A percentile compares a stretch with the other conserved stretches of the same genome.
Evolutionary conservation across 37 sponge, comb jelly and placozoan genomes (phyloP).

Genomic region (Amphimedon queenslandica): DNA sequence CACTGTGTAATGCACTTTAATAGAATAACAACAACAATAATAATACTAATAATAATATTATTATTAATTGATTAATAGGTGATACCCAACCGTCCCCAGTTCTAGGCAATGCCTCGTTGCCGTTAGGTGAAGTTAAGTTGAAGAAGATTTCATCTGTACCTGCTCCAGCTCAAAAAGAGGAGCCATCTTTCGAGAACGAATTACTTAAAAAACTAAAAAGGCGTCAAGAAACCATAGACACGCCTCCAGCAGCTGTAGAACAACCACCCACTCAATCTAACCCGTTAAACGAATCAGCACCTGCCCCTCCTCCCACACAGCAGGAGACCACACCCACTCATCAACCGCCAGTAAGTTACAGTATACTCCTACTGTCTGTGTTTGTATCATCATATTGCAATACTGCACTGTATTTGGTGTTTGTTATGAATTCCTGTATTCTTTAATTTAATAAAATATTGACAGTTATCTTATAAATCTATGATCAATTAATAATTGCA

Average conservation of each 20-base stretch:
- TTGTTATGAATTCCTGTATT: not conserved
- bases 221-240: conserved; percentile 55
- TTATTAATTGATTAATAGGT: too few species aligned
- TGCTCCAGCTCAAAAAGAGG: conserved; percentile 7
- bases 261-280: not conserved
- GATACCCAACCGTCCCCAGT: not conserved
- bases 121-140: not conserved
- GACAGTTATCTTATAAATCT: too few species aligned
- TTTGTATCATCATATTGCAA: too few species aligned
- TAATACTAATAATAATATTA: too few species aligned
- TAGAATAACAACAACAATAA: too few species aligned
- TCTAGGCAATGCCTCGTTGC: not conserved
- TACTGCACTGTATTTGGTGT: not conserved
- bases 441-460: too few species aligned
- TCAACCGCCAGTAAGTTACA: conserved; percentile 2
- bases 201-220: conserved; percentile 48
- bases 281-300: not conserved
- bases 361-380: too few species aligned
- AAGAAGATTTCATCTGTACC: not conserved
- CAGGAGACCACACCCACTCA: conserved; percentile 5
- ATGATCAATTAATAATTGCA: too few species aligned
- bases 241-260: conserved; percentile 2
- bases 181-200: conserved; percentile 41
- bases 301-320: not conserved
- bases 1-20: too few species aligned